phyloP scores from a whole-genome alignment of 2,113 vertebrate genomes.

The Urocolius indicus region DNA sequence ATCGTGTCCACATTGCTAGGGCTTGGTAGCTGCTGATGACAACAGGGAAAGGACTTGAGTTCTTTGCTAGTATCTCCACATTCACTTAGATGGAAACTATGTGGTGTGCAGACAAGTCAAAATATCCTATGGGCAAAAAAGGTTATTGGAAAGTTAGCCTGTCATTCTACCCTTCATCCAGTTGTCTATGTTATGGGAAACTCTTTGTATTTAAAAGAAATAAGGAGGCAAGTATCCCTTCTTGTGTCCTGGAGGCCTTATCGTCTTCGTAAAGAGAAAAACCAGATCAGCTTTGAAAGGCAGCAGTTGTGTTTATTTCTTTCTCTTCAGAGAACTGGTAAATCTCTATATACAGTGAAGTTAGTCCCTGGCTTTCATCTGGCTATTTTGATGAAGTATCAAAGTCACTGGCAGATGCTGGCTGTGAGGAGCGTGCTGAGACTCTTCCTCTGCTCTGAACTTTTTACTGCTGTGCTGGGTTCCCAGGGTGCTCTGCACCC shows the following conservation, averaged over 20 bases:
- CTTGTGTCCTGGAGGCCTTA: not conserved
- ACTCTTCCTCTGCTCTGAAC: not conserved
- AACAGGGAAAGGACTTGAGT: not conserved
- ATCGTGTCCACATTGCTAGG: not conserved
- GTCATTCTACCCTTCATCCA: not conserved
- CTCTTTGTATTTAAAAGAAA: not conserved
- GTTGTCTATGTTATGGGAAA: not conserved
- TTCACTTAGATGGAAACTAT: not conserved
- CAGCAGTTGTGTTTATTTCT: conserved; percentile 30
- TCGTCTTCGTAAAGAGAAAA: conserved; percentile 31
- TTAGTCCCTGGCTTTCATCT: conserved; percentile 41
- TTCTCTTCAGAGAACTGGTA: conserved; percentile 28
- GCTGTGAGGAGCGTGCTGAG: not conserved
- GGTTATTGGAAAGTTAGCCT: not conserved
- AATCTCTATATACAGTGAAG: not conserved
- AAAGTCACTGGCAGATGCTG: conserved; percentile 17
- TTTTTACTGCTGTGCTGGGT: not conserved
- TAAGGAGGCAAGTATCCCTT: not conserved
- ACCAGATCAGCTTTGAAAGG: conserved; percentile 31
- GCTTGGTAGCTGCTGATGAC: not conserved
- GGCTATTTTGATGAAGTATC: conserved; percentile 20
- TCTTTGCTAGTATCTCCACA: not conserved
- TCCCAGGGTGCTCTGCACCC: not conserved
- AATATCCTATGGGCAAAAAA: not conserved
- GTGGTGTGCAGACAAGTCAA: not conserved